A percentile compares a stretch with the other conserved stretches of the same genome.
phyloP scores from a whole-genome alignment of 2,113 vertebrate genomes.

The Agapornis roseicollis region DNA sequence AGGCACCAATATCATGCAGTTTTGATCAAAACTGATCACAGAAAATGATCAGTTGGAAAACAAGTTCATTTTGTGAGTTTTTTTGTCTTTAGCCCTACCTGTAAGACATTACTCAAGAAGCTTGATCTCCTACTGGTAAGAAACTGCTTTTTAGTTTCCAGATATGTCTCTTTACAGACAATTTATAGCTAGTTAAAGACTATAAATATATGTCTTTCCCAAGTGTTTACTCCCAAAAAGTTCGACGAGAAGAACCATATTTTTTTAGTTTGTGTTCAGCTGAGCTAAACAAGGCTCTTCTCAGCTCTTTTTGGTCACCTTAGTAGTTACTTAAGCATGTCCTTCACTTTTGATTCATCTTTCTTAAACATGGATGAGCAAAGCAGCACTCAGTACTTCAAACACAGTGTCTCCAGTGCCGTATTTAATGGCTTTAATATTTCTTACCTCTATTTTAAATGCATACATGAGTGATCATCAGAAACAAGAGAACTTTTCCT shows the following conservation, averaged over 20 bases:
- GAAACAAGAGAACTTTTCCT: background rate
- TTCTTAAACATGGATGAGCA: background rate
- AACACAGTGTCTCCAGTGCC: background rate
- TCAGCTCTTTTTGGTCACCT: background rate
- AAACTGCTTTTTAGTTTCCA: background rate
- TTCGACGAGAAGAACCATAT: background rate
- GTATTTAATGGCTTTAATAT: background rate
- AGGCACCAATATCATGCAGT: background rate
- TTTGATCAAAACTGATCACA: background rate
- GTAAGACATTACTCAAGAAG: background rate
- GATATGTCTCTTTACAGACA: background rate
- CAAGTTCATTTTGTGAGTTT: background rate
- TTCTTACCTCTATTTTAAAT: background rate
- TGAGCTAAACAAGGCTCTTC: background rate
- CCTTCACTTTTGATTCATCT: background rate
- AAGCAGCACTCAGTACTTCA: background rate
- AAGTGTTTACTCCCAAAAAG: background rate
- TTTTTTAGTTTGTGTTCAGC: background rate
- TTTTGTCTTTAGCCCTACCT: background rate
- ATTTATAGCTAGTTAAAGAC: background rate
- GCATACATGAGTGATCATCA: background rate
- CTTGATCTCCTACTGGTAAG: background rate
- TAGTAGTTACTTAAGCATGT: background rate
- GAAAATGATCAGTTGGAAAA: background rate
- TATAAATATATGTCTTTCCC: background rate